Evolutionary conservation across 1,140 invertebrate genomes (phyloP), one percentile per base, ranked within the genome.

Genomic region (Saccostrea glomerata): DNA sequence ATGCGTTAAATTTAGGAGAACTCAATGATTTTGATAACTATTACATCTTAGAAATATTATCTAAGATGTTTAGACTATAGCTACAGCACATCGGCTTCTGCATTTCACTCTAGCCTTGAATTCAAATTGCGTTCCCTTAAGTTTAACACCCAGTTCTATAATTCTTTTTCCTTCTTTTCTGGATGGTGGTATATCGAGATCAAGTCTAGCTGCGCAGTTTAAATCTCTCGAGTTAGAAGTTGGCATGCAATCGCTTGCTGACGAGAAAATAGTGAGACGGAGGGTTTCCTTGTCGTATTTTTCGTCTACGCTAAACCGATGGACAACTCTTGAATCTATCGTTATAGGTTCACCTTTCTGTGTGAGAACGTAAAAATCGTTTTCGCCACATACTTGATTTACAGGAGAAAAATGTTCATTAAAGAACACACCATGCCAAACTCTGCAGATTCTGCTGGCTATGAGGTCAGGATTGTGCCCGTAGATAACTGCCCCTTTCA

Each of bases 401-500:
- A 20, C 17, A 2, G 58, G 58, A 2, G 5, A 63, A 63, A 63
- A 63, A 63, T 20, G 1, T 6, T 63, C 58, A 63, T 63, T n/a
- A 0, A 3, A 17, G n/a, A 63, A n/a, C 6, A 63, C n/a, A 3
- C 58, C 58, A n/a, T n/a, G n/a, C 58, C 58, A 63, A 7, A n/a
- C 58, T 20, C 58, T 63, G 58, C 58, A 63, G 5, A 63, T 63
- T 63, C 58, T 63, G 7, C 58, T 63, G 17, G 58, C 58, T 20
- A 63, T 7, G 7, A 63, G 58, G 7, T 63, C 77, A 5, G 90
- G 87, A 30, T 90, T 84, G 84, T 90, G 85, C 9, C 89, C 89
- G 73, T 86, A 90, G 12, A 90, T 84, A 7, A 90, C 89, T 2
- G 89, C 89, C 7, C 89, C 89, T 63, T 88, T 90, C 9, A 90